phyloP scores from a whole-genome alignment of 2,888 invertebrate species.

The Aleiodes testaceus region DNA sequence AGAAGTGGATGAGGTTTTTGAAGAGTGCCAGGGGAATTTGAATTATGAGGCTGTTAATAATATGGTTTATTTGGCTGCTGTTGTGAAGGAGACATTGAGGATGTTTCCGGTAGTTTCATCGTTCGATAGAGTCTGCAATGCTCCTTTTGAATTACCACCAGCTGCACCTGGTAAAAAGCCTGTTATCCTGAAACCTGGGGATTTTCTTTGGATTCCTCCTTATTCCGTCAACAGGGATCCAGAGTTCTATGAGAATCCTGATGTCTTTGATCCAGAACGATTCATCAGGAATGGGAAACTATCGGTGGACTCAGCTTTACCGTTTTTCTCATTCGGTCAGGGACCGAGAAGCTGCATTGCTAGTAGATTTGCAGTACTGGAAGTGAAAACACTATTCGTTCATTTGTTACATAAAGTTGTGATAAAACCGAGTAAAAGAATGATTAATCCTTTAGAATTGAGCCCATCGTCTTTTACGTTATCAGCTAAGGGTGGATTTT shows the following conservation, averaged over 20 bases:
- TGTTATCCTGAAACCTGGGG: slow-evolving; percentile 60
- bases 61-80: slow-evolving; percentile 63
- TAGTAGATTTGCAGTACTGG: slow-evolving; percentile 57
- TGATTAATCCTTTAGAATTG: slow-evolving; percentile 50
- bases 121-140: slow-evolving; percentile 47
- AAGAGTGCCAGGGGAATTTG: slow-evolving; percentile 61
- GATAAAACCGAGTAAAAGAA: slow-evolving; percentile 53
- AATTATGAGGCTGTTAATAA: slow-evolving; percentile 71
- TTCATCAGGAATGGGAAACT: slow-evolving; percentile 66
- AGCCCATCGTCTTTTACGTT: slow-evolving; percentile 47
- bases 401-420: slow-evolving; percentile 54
- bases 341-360: slow-evolving; percentile 71
- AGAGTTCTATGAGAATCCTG: slow-evolving; percentile 67
- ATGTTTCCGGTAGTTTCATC: slow-evolving; percentile 61
- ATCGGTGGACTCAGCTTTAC: slow-evolving; percentile 56
- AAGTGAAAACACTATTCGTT: slow-evolving; percentile 56
- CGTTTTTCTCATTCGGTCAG: slow-evolving; percentile 68
- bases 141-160: slow-evolving; percentile 34
- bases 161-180: slow-evolving; percentile 58
- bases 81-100: slow-evolving; percentile 67
- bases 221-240: slow-evolving; percentile 66
- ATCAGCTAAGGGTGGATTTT: slow-evolving; percentile 55
- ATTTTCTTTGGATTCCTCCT: slow-evolving; percentile 61
- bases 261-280: slow-evolving; percentile 70
- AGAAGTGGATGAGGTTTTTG: slow-evolving; percentile 60